Base-by-base conservation (phyloP, 2,113 vertebrate genomes). In the Pelobates fuscus region DNA sequence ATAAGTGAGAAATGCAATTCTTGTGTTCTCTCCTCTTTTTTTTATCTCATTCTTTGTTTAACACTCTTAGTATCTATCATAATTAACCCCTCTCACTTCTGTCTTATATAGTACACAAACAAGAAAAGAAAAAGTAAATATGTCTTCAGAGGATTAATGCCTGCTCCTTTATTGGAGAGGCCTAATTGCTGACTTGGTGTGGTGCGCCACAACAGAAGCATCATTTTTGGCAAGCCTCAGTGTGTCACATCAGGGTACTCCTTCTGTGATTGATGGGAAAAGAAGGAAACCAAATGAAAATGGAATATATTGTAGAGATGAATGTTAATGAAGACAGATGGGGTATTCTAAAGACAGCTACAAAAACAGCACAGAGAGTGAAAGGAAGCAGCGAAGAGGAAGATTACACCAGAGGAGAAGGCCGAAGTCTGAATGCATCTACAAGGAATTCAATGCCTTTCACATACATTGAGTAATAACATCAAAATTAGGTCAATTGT, bases 1-100 rank as follows among this genome's bases (percentile, higher is more conserved):
- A 21, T 64, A 58, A 57, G 62, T 43, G 32, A 44, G 52, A 74
- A 74, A 58, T 66, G 52, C 66, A 66, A 74, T 74, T 57, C 62
- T 8, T 18, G 71, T 23, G 41, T 66, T 74, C 29, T 27, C 59
- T 26, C 46, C 15, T 27, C 62, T 74, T 57, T 66, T 18, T 23
- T 66, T 18, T 23, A 41, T 58, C 62, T 58, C 44, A 49, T 49
- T 32, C 63, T 74, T 66, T 30, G 24, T 23, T 55, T 20, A 58
- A 57, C 27, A 41, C 17, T 41, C 60, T 57, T 20, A 30, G 62
- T 24, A 65, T 37, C 60, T 27, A 62, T 65, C 21, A 44, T 43
- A 12, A 14, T 65, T 43, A 23, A 65, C 32, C 30, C 10, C 20
- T 64, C 8, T 41, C n/a, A 41, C 30, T 14, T 14, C 44, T 18